These are phyloP conservation scores for Hyles euphorbiae DNA, from an alignment of 1,140 invertebrate genomes.

Conservation along the genomic window DNA sequence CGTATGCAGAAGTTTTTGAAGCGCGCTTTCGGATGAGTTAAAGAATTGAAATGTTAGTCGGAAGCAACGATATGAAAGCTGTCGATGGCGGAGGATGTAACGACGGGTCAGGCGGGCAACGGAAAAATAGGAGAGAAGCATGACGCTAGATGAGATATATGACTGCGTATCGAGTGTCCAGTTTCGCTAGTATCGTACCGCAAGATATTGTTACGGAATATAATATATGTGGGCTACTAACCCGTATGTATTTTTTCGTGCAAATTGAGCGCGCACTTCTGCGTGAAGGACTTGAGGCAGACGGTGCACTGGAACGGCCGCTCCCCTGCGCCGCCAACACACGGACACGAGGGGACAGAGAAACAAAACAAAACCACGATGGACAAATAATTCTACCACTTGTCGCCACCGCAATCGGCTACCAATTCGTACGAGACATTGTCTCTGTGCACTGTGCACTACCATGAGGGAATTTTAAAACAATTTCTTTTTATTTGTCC, in stretches of 20 bases:
- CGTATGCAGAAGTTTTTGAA: constrained; percentile 64
- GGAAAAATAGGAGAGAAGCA: constrained; percentile 68
- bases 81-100: constrained; percentile 45
- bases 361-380: constrained; percentile 75
- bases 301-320: constrained; percentile 80
- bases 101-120: constrained; percentile 70
- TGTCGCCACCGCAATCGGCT: constrained; percentile 29
- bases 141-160: constrained; percentile 64
- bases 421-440: constrained; percentile 3
- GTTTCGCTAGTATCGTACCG: constrained; percentile 53
- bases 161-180: constrained; percentile 51
- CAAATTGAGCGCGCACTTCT: constrained; percentile 80
- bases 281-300: constrained; percentile 82
- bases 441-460: constrained; percentile 25
- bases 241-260: constrained; percentile 81
- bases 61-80: constrained; percentile 71
- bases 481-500: constrained; percentile 63
- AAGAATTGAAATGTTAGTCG: constrained; percentile 65
- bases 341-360: constrained; percentile 67
- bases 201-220: constrained; percentile 45
- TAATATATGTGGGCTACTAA: constrained; percentile 75
- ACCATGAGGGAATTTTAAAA: constrained; percentile 65
- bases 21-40: constrained; percentile 56
- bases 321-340: constrained; percentile 75
- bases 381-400: constrained; percentile 70